phyloP scores from a whole-genome alignment of 2,888 invertebrate genomes.

The Camponotus fellah region DNA sequence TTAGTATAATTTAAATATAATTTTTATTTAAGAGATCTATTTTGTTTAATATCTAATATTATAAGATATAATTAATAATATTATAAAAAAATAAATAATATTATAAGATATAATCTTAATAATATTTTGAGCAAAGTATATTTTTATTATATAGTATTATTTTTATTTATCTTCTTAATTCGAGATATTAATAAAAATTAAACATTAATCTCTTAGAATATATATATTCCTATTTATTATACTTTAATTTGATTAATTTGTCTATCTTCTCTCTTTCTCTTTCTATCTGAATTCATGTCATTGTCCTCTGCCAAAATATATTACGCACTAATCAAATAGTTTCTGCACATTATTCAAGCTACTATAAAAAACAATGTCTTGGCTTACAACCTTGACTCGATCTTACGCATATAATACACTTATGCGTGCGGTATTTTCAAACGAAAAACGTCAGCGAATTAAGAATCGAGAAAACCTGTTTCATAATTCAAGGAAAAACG shows the following conservation, averaged over 20 bases:
- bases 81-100: background rate
- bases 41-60: background rate
- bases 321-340: background rate
- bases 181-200: background rate
- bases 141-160: background rate
- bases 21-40: constrained; percentile 1
- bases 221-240: background rate
- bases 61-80: background rate
- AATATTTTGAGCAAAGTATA: background rate
- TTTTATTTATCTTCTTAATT: background rate
- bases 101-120: background rate
- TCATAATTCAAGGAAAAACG: constrained; percentile 55
- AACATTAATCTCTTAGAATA: background rate
- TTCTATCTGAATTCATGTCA: background rate
- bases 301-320: background rate
- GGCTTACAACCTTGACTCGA: background rate
- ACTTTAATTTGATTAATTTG: background rate
- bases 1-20: background rate
- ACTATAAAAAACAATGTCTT: background rate
- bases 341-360: background rate
- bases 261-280: background rate
- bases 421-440: constrained; percentile 12
- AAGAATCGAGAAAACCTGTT: constrained; percentile 57
- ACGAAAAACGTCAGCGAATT: constrained; percentile 20
- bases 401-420: background rate